Evolutionary conservation across 2,113 vertebrate species (phyloP), one percentile per base, ranked within the genome.

Genomic region (Deroptyus accipitrinus): DNA sequence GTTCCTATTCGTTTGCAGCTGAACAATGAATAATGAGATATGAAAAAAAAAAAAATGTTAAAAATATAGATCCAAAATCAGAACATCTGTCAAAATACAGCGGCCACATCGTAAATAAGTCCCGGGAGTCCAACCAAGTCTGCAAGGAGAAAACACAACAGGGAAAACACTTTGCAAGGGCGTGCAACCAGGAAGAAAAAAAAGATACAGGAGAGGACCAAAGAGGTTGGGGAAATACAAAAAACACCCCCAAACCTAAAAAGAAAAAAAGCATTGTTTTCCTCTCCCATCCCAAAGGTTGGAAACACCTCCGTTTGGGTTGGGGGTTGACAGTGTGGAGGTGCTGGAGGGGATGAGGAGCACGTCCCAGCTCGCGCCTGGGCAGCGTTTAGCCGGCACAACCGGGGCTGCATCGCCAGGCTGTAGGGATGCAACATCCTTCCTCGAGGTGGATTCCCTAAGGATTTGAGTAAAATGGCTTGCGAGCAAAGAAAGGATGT

Each of bases 81-180:
- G 97, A 94, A 96, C 96, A 96, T 88, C 46, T 80, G 74, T 96
- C 79, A 96, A 96, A 97, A 94, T 94, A 95, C 79, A 87, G 75
- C 31, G 82, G 93, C 51, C 42, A 80, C 82, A 44, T 19, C 88
- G 90, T 83, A 73, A 96, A 88, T 1, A 6, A 6, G 82, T 70
- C 94, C 37, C 37, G 20, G 64, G 68, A 51, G 49, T 68, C 75
- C 82, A 93, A 94, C 23, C 92, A 96, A 87, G 96, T 94, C 95
- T 96, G 97, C 95, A 96, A 96, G 88, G 95, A 97, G 89, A 90
- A 90, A 98, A 97, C 96, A 97, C 95, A 72, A 72, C 66, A 86
- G 94, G 91, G 89, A 90, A 90, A 92, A 95, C 49, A 27, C 89
- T 94, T 90, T 13, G 59, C 16, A 94, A 54, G 78, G 63, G 90